Percentiles rank a stretch among this genome's conserved stretches.
Evolutionary conservation across 2,113 vertebrate genomes (phyloP).

Genomic region (Guaruba guarouba): DNA sequence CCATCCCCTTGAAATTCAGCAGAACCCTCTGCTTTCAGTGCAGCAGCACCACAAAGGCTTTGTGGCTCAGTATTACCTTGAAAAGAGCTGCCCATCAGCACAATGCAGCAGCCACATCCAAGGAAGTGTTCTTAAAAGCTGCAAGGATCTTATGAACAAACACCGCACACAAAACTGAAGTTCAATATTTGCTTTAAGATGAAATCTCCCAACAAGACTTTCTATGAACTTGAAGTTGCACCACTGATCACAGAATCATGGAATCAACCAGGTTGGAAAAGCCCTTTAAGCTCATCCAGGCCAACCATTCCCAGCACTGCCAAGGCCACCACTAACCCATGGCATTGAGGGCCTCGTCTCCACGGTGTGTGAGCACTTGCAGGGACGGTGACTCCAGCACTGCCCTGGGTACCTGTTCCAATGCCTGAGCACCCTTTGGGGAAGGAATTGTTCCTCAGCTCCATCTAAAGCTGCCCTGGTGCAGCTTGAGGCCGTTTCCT

Average conservation of each 20-base stretch:
- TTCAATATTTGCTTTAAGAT: not conserved
- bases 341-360: not conserved
- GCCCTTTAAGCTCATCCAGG: not conserved
- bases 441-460: not conserved
- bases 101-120: not conserved
- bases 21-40: not conserved
- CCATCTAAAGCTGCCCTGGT: not conserved
- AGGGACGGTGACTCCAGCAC: too few species aligned
- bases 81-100: not conserved
- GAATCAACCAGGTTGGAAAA: not conserved
- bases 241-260: not conserved
- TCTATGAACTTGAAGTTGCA: not conserved
- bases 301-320: not conserved
- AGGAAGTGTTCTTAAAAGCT: not conserved
- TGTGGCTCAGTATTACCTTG: not conserved
- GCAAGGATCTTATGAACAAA: not conserved
- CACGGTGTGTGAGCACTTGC: not conserved
- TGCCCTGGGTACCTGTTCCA: not conserved
- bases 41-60: not conserved
- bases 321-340: not conserved
- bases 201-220: not conserved
- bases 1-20: not conserved
- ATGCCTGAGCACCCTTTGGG: not conserved
- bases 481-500: not conserved
- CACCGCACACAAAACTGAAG: not conserved